Conservation (phyloP, 2,888 invertebrate species). For the Aleiodes leptofemur region DNA sequence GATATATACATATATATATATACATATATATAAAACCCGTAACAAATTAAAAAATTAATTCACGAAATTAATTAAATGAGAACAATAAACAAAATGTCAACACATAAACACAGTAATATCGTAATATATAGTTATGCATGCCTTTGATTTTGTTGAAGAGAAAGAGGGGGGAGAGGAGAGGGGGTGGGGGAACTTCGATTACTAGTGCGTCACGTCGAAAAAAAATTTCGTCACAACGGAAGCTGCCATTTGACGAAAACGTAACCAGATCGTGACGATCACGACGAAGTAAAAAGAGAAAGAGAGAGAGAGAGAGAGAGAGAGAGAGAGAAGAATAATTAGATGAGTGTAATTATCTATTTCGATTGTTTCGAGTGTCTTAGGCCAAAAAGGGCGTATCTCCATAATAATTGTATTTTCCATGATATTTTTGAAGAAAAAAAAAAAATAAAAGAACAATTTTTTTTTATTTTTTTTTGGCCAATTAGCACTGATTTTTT, state of each 20-base stretch:
- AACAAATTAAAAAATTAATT: slow-evolving; percentile 20
- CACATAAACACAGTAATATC: slow-evolving; percentile 40
- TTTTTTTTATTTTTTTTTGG: too few relatives aligned
- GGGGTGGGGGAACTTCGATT: slow-evolving; percentile 30
- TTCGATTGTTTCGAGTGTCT: too few relatives aligned
- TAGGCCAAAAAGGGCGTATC: too few relatives aligned
- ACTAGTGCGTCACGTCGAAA: slow-evolving; percentile 62
- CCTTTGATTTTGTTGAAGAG: slow-evolving; percentile 28
- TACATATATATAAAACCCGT: slow-evolving; percentile 39
- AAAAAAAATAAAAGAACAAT: too few relatives aligned
- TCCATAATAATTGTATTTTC: too few relatives aligned
- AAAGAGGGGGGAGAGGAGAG: slow-evolving; percentile 1
- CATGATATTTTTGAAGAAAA: too few relatives aligned
- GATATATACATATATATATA: slow-evolving; percentile 36
- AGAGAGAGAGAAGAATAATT: not conserved
- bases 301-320: not conserved
- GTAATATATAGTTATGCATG: slow-evolving; percentile 24
- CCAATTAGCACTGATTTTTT: not conserved
- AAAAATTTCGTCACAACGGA: slow-evolving; percentile 65
- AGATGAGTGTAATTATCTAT: not conserved
- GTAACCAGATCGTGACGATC: slow-evolving; percentile 63
- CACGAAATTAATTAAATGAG: slow-evolving; percentile 41
- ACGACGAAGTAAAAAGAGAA: not conserved
- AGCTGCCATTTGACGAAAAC: slow-evolving; percentile 52
- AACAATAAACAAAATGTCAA: slow-evolving; percentile 47